Evolutionary conservation across 2,113 vertebrate species (phyloP), one percentile per base, ranked within the genome.

Genomic region (Gnathonemus echidnorhynchus): DNA sequence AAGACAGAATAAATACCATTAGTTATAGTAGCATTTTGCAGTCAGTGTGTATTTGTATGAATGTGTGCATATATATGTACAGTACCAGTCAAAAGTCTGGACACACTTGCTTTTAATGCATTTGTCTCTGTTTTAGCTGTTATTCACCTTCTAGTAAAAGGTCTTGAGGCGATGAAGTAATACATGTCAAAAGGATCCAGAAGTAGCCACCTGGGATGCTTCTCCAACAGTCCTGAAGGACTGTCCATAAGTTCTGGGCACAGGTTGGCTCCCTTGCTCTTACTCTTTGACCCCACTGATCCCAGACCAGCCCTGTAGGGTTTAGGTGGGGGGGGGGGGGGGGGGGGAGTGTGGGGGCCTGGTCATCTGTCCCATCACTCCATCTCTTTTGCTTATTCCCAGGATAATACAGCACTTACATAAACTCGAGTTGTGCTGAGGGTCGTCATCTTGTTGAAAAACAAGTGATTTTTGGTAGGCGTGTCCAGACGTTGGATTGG

Each of bases 1-100:
- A 93, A 92, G 93, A 91, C 90, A 90, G 92, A 95, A 96, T 96
- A 97, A 95, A 96, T 97, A 96, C 93, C 95, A 91, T 94, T 91
- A 93, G 92, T 94, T 94, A 94, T 93, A 94, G 90, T 92, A 91
- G 92, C 92, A 90, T 93, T 90, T 94, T 92, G 90, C 91, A 92
- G 94, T 95, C 94, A 92, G 58, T 88, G 88, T 93, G 91, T 87
- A 80, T 88, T 74, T 88, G 87, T 91, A 88, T 93, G 88, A 93
- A 89, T 91, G 93, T 92, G 92, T 89, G 90, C 93, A 93, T 58
- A 90, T 91, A 93, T 92, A 91, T 56, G n/a, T 66, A 66, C 58
- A 66, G 62, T 31, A 31, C n/a, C n/a, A 70, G 27, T 70, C 62
- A 70, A 70, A 31, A 31, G 62, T 70, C n/a, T 70, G 62, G 62